Percentiles rank a stretch among this genome's conserved stretches.
phyloP scores from a whole-genome alignment of 2,888 invertebrate genomes.

The Caenorhabditis sp. region DNA sequence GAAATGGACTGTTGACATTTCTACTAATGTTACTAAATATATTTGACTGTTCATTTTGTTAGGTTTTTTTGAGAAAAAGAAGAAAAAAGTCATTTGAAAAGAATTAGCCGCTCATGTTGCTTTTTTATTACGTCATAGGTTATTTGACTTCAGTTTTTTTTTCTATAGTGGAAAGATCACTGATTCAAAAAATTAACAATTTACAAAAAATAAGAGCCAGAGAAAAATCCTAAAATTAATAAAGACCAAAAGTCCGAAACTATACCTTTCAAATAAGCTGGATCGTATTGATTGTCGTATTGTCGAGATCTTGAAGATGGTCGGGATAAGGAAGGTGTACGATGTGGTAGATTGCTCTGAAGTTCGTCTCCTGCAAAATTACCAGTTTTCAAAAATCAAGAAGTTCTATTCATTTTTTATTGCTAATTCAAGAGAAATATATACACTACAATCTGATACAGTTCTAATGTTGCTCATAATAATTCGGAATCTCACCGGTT shows the following conservation, averaged over 20 bases:
- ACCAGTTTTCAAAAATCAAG: slow-evolving; percentile 2
- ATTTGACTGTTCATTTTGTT: neutral
- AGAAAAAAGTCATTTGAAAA: neutral
- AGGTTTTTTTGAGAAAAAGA: neutral
- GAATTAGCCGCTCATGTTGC: too few relatives aligned
- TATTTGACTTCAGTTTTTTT: slow-evolving; percentile 12
- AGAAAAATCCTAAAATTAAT: neutral
- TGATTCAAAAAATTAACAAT: too few relatives aligned
- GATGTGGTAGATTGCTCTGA: slow-evolving; percentile 46
- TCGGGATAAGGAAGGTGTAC: slow-evolving; percentile 54
- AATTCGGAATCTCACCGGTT: slow-evolving; percentile 44
- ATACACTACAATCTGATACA: slow-evolving; percentile 13
- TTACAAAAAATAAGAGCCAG: neutral
- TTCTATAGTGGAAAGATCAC: too few relatives aligned
- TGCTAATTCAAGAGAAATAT: slow-evolving; percentile 15
- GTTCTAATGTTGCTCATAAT: slow-evolving; percentile 3
- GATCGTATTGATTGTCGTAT: slow-evolving; percentile 52
- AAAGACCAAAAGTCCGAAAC: neutral
- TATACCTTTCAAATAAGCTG: slow-evolving; percentile 25
- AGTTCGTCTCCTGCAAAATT: slow-evolving; percentile 30
- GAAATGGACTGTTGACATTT: slow-evolving; percentile 41
- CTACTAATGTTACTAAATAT: slow-evolving; percentile 43
- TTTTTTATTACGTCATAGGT: neutral
- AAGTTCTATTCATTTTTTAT: neutral
- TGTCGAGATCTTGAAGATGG: slow-evolving; percentile 47